Evolutionary conservation across 2,888 invertebrate species (phyloP), one percentile per base, ranked within the genome.

Genomic region (Gymnocheta viridis): DNA sequence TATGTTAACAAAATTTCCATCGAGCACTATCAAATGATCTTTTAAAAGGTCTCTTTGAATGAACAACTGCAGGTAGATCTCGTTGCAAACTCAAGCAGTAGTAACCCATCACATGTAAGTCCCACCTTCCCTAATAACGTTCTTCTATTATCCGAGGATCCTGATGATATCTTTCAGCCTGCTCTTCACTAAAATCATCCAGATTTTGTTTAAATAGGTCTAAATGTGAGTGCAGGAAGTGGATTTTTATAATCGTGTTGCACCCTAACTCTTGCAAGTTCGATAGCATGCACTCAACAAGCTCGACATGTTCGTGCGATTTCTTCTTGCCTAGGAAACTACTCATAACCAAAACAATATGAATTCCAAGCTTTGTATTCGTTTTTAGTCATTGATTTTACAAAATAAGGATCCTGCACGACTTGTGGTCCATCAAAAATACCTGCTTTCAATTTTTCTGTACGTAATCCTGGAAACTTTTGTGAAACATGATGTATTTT

Each of bases 361-460:
- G 51, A 51, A 27, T 27, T 24, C 27, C 12, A 51, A 51, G 51
- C 12, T 51, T 12, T 51, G 1, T n/a, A 56, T 27, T 29, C 27
- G 56, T 29, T n/a, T 29, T 29, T 29, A 17, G 14, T 29, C n/a
- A 56, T 29, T 56, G 29, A 56, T 29, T 29, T 56, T 1, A 56
- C 29, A 56, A 56, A 29, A 56, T 29, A n/a, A 56, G 5, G 12
- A 56, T 56, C 17, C n/a, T 56, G 29, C 14, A 56, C 29, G 56
- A 29, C n/a, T 56, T 56, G 41, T 54, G 49, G 60, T 17, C 62
- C 51, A 54, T 44, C 62, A 54, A 51, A 51, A 24, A 51, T 51
- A 51, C 27, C 14, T 14, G 51, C 14, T 14, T 27, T 51, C 4
- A 51, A 24, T 51, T 27, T 51, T 27, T 27, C 14, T 24, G 51